Conservation (phyloP, 1,140 invertebrate species). For the Agrilus planipennis region DNA sequence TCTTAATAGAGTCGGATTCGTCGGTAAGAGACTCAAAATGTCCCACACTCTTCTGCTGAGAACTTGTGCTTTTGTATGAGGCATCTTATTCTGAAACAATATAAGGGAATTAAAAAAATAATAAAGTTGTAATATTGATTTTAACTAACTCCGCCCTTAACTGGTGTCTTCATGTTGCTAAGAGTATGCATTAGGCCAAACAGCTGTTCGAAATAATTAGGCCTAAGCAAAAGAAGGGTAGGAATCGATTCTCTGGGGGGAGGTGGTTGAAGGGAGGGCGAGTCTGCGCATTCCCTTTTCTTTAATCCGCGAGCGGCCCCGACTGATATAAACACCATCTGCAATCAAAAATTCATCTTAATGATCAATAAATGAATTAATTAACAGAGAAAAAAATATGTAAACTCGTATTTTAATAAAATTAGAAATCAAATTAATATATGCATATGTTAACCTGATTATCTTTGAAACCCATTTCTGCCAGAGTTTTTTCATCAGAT, state of each 20-base stretch:
- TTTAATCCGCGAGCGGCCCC: conserved; percentile 66
- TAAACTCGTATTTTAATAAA: not conserved
- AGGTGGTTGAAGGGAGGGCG: conserved; percentile 63
- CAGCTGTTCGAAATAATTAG: conserved; percentile 80
- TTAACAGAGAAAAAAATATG: not conserved
- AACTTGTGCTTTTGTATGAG: conserved; percentile 81
- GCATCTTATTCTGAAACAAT: conserved; percentile 52
- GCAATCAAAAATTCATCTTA: conserved; percentile 18
- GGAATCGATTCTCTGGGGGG: conserved; percentile 73
- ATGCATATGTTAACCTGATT: conserved; percentile 43
- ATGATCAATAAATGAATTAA: not conserved
- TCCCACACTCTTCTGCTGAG: conserved; percentile 87
- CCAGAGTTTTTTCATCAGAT: conserved; percentile 79
- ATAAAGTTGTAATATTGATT: not conserved
- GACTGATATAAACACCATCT: conserved; percentile 81
- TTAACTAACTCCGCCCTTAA: conserved; percentile 48
- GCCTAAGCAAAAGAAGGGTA: conserved; percentile 69
- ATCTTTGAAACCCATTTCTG: conserved; percentile 87
- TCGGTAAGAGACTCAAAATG: conserved; percentile 80
- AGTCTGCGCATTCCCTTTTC: conserved; percentile 56
- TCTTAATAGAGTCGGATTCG: conserved; percentile 70
- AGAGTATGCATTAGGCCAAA: conserved; percentile 83
- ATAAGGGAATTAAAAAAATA: conserved; percentile 6
- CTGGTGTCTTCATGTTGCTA: conserved; percentile 65
- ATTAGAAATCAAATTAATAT: too few relatives aligned